Evolutionary conservation across 2,888 invertebrate genomes (phyloP).

Genomic region (Thecocarcelia acutangulata): DNA sequence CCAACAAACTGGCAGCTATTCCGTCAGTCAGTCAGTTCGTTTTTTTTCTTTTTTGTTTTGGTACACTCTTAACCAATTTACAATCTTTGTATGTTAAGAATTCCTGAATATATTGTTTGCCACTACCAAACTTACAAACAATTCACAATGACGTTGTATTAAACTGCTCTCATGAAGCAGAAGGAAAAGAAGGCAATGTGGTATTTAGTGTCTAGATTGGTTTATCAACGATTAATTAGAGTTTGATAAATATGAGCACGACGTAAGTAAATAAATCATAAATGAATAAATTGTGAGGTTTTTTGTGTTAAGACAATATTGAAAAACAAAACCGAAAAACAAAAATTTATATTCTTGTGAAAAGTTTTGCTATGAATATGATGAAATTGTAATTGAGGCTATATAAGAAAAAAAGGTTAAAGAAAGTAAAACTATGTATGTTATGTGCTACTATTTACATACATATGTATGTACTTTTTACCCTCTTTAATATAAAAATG

Average conservation of each 20-base stretch:
- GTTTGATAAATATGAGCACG: slow-evolving; percentile 82
- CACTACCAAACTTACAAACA: neutral
- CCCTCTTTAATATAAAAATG: no score
- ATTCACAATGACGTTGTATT: slow-evolving; percentile 6
- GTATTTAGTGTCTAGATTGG: slow-evolving; percentile 81
- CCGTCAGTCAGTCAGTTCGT: neutral
- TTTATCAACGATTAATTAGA: slow-evolving; percentile 82
- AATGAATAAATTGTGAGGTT: slow-evolving; percentile 53
- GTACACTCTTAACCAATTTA: no score
- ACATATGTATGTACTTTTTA: no score
- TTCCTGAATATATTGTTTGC: slow-evolving; percentile 46
- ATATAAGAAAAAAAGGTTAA: slow-evolving; percentile 9
- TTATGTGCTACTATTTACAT: no score
- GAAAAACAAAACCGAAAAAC: neutral
- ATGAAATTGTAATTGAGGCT: slow-evolving; percentile 7
- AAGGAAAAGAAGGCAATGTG: slow-evolving; percentile 74
- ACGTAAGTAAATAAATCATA: slow-evolving; percentile 82
- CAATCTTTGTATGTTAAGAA: slow-evolving; percentile 9
- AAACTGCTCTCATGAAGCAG: slow-evolving; percentile 7
- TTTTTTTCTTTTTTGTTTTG: neutral
- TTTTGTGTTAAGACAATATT: neutral
- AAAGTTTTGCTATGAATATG: neutral
- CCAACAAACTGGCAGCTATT: slow-evolving; percentile 1
- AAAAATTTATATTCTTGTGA: neutral
- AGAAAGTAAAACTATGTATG: no score